Conservation (phyloP, 2,888 invertebrate species). For the Coecobrya sp. region DNA sequence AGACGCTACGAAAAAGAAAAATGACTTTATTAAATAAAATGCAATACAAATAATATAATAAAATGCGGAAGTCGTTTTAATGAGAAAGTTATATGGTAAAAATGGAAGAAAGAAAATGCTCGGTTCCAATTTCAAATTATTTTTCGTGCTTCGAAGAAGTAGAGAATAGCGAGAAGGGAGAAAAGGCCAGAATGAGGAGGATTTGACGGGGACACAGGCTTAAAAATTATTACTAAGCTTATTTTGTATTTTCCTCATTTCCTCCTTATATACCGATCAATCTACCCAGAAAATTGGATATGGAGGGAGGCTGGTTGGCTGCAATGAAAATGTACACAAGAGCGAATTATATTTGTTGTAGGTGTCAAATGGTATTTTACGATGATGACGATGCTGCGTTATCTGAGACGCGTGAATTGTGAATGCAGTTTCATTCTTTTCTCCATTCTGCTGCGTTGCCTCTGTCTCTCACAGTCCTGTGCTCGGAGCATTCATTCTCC, state of each 20-base stretch:
- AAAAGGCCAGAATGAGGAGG: neutral
- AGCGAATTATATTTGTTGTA: neutral
- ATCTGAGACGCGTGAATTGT: neutral
- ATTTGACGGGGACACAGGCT: neutral
- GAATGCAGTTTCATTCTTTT: neutral
- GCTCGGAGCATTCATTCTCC: neutral
- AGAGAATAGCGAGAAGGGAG: too few relatives aligned
- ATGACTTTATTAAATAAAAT: conserved; percentile 23
- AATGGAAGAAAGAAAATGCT: neutral
- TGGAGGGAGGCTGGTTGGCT: neutral
- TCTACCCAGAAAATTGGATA: conserved; percentile 2
- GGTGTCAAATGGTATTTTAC: conserved; percentile 35
- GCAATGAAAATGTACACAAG: neutral
- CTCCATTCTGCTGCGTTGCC: neutral
- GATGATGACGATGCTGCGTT: neutral
- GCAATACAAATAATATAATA: neutral
- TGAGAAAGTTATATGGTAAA: neutral
- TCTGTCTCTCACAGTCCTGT: neutral
- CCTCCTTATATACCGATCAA: neutral
- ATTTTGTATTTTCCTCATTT: conserved; percentile 18
- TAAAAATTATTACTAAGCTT: conserved; percentile 10
- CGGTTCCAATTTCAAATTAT: neutral
- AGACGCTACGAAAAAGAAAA: neutral
- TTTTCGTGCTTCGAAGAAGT: neutral
- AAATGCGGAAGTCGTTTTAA: conserved; percentile 7